These are phyloP conservation scores for Orthosia cruda DNA, from an alignment of 2,888 invertebrate species.

Conservation along the genomic window DNA sequence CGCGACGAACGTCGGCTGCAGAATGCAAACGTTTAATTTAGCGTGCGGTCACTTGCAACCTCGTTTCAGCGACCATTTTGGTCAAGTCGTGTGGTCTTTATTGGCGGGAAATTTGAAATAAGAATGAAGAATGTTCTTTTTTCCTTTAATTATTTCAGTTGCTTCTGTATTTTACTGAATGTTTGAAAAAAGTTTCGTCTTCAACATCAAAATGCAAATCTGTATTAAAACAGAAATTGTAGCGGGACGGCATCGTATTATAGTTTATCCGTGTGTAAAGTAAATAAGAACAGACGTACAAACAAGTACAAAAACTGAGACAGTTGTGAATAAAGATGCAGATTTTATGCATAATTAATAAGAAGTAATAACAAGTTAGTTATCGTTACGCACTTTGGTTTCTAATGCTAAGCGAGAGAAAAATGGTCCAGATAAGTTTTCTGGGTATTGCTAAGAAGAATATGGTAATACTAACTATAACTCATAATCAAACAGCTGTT, in stretches of 20 bases:
- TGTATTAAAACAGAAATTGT: slow-evolving; percentile 34
- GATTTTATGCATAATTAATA: slow-evolving; percentile 29
- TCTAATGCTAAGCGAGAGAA: not conserved
- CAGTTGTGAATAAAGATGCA: slow-evolving; percentile 37
- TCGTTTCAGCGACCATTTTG: slow-evolving; percentile 75
- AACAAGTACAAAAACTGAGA: slow-evolving; percentile 28
- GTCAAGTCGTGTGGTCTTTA: slow-evolving; percentile 43
- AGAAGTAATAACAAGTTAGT: slow-evolving; percentile 21
- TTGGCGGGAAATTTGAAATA: slow-evolving; percentile 34
- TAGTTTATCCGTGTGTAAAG: slow-evolving; percentile 49
- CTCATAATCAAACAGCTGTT: not conserved
- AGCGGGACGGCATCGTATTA: slow-evolving; percentile 19
- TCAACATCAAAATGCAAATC: slow-evolving; percentile 40
- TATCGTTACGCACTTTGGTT: slow-evolving; percentile 13
- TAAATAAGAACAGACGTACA: slow-evolving; percentile 32
- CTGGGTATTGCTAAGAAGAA: not conserved
- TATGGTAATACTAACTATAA: not conserved
- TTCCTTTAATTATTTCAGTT: not conserved
- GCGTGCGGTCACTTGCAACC: slow-evolving; percentile 77
- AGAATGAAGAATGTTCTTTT: slow-evolving; percentile 4
- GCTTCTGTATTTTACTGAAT: not conserved
- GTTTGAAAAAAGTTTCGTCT: not conserved
- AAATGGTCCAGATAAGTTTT: not conserved
- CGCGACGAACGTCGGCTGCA: slow-evolving; percentile 70
- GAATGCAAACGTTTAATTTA: slow-evolving; percentile 84